phyloP scores from a whole-genome alignment of 2,113 vertebrate genomes.

The Hylia prasina region DNA sequence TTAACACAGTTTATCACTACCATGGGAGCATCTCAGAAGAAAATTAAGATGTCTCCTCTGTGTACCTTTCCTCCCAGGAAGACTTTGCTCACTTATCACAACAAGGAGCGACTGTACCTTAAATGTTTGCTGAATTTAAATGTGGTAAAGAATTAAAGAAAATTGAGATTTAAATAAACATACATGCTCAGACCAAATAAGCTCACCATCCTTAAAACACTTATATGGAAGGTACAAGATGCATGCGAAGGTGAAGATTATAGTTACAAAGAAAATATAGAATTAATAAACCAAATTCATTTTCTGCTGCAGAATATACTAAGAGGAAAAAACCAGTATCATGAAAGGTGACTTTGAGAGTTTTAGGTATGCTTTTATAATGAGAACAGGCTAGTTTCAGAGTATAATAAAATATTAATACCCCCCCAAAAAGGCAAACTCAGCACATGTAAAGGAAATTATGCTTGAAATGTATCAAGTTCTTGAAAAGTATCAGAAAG shows the following conservation, averaged over 20 bases:
- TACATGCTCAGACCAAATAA: background rate
- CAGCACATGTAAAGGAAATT: background rate
- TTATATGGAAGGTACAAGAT: background rate
- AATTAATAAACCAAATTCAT: background rate
- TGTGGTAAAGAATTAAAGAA: background rate
- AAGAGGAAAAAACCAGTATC: background rate
- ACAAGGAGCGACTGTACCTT: background rate
- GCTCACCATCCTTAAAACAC: background rate
- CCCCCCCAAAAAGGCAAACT: background rate
- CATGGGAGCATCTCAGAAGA: background rate
- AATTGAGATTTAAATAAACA: background rate
- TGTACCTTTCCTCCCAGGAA: background rate
- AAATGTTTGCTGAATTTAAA: background rate
- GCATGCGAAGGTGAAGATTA: background rate
- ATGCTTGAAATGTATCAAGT: background rate
- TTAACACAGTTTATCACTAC: background rate
- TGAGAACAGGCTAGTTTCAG: background rate
- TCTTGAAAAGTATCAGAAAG: background rate
- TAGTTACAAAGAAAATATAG: background rate
- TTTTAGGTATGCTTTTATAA: background rate
- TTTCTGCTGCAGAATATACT: background rate
- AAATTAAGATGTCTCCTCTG: background rate
- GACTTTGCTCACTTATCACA: background rate
- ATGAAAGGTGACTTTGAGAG: background rate
- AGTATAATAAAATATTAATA: background rate